Conservation (phyloP, 1,140 invertebrate genomes). For the Teleopsis dalmanni region DNA sequence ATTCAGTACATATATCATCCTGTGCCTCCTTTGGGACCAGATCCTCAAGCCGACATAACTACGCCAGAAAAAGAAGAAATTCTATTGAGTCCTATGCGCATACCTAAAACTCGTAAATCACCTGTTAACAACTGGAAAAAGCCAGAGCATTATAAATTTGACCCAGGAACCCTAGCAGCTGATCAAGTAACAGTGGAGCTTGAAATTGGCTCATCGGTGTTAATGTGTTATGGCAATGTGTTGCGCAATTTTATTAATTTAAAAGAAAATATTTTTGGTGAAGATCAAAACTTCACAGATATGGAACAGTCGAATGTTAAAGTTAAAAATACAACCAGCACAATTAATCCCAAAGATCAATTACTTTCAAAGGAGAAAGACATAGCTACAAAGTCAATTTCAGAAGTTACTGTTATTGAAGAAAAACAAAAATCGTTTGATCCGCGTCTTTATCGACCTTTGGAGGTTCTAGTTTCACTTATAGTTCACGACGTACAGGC, state of each 20-base stretch:
- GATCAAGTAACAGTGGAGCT: constrained; percentile 86
- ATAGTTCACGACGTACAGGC: constrained; percentile 92
- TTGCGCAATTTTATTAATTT: constrained; percentile 81
- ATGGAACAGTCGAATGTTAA: constrained; percentile 62
- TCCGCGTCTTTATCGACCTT: constrained; percentile 74
- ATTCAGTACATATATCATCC: constrained; percentile 90
- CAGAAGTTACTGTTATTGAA: constrained; percentile 50
- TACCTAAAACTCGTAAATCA: constrained; percentile 67
- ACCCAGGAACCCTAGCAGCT: constrained; percentile 71
- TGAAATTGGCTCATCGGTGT: constrained; percentile 85
- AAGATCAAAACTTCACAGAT: constrained; percentile 88
- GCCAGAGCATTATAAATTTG: constrained; percentile 63
- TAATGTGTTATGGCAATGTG: constrained; percentile 83
- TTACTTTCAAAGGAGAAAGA: constrained; percentile 38
- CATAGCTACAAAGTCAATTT: constrained; percentile 49
- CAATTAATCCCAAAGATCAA: constrained; percentile 35
- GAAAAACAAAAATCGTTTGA: constrained; percentile 63
- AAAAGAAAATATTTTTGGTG: constrained; percentile 94
- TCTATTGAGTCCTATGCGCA: constrained; percentile 80
- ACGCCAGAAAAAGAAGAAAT: constrained; percentile 92
- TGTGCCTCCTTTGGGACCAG: constrained; percentile 73
- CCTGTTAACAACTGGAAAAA: constrained; percentile 58
- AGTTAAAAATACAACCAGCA: constrained; percentile 20
- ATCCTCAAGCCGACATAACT: constrained; percentile 82
- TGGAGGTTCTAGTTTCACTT: constrained; percentile 88